phyloP scores from a whole-genome alignment of 2,113 vertebrate genomes.

The Megaceryle torquata region DNA sequence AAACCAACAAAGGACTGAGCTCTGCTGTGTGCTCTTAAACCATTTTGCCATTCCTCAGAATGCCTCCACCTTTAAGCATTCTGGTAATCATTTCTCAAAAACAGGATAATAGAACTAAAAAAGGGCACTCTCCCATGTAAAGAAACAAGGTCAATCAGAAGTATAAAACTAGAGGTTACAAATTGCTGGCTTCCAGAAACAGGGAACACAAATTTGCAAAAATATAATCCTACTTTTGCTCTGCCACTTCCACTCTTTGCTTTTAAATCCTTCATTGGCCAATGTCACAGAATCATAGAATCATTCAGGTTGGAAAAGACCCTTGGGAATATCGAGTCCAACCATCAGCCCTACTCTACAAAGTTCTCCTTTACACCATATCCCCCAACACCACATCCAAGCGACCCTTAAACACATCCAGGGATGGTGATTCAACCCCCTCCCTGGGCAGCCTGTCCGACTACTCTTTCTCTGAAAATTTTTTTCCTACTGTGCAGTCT shows the following conservation, averaged over 20 bases:
- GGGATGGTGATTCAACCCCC: too few species aligned
- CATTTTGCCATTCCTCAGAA: not conserved
- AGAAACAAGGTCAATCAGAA: not conserved
- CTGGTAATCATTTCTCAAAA: not conserved
- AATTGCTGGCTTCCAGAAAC: not conserved
- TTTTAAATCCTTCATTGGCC: not conserved
- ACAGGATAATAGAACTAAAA: not conserved
- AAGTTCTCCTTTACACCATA: too few species aligned
- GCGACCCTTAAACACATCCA: too few species aligned
- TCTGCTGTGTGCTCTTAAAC: not conserved
- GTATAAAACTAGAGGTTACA: not conserved
- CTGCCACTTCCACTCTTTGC: not conserved
- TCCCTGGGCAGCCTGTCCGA: too few species aligned
- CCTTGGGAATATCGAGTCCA: too few species aligned
- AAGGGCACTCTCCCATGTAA: not conserved
- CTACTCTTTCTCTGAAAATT: too few species aligned
- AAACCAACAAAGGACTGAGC: not conserved
- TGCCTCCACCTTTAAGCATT: fast-evolving
- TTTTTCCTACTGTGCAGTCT: too few species aligned
- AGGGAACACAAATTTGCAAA: not conserved
- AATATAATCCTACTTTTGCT: not conserved
- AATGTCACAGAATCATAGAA: not conserved
- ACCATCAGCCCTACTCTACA: too few species aligned
- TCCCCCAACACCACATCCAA: too few species aligned
- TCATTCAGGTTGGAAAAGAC: too few species aligned